Conservation (phyloP, 2,888 invertebrate genomes). For the Polietes domitor region DNA sequence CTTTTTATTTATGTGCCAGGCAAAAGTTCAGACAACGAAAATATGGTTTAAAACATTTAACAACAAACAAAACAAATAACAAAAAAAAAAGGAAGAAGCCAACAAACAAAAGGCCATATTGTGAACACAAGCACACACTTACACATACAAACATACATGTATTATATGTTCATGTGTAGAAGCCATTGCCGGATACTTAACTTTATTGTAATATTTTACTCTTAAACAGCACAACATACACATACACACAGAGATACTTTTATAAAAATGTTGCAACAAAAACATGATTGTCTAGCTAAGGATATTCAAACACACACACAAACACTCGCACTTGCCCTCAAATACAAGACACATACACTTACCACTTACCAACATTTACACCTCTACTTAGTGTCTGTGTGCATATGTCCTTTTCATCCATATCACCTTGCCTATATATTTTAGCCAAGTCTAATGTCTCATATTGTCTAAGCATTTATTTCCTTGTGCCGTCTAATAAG, state of each 20-base stretch:
- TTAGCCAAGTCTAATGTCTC: neutral
- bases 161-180: neutral
- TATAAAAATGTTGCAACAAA: neutral
- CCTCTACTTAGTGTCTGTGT: neutral
- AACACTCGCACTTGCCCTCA: neutral
- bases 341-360: neutral
- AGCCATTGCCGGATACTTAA: constrained; percentile 37
- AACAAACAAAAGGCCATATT: constrained; percentile 36
- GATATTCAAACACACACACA: neutral
- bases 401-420: neutral
- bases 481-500: neutral
- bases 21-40: constrained; percentile 42
- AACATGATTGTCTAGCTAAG: constrained; percentile 3
- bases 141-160: neutral
- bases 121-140: neutral
- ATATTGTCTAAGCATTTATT: neutral
- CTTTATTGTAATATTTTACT: constrained; percentile 50
- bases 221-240: neutral
- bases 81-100: no score
- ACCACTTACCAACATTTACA: neutral
- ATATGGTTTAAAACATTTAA: constrained; percentile 28
- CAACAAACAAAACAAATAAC: no score
- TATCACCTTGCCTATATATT: neutral
- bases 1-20: constrained; percentile 60
- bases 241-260: no score